Percentiles rank a stretch among this genome's conserved stretches.
phyloP scores from a whole-genome alignment of 2,888 invertebrate genomes.

The Aspidiotus rigidus region DNA sequence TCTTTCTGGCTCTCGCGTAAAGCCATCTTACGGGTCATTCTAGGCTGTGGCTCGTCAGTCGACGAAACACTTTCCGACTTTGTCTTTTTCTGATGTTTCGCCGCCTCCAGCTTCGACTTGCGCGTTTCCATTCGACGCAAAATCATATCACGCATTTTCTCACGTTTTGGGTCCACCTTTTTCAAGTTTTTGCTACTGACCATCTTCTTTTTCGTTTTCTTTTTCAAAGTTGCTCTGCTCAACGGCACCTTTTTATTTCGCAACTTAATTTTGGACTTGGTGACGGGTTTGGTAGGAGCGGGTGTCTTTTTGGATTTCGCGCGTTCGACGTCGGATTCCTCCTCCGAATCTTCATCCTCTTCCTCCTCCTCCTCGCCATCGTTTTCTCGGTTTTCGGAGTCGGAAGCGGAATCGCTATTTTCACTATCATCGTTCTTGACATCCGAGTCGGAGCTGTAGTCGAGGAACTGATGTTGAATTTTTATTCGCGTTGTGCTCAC shows the following conservation, averaged over 20 bases:
- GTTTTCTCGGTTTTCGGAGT: not conserved
- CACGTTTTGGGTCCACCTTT: conserved; percentile 14
- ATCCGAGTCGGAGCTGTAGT: conserved; percentile 20
- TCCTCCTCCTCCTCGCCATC: not conserved
- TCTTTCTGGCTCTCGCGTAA: conserved; percentile 20
- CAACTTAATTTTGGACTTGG: too few species aligned
- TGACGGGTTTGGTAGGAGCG: too few species aligned
- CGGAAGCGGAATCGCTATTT: too few species aligned
- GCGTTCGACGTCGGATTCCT: not conserved
- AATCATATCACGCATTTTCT: conserved; percentile 21
- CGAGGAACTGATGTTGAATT: conserved; percentile 16
- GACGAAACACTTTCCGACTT: conserved; percentile 3
- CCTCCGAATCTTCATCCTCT: not conserved
- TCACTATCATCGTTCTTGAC: conserved; percentile 8
- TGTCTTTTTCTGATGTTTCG: not conserved
- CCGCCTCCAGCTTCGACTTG: conserved; percentile 15
- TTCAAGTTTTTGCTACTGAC: conserved; percentile 5
- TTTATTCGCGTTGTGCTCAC: conserved; percentile 10
- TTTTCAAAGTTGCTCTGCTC: not conserved
- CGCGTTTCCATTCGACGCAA: conserved; percentile 23
- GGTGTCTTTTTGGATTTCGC: not conserved
- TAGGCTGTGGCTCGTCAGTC: conserved; percentile 7
- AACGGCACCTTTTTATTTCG: too few species aligned
- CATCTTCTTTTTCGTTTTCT: conserved; percentile 27
- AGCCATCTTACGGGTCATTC: conserved; percentile 23